A percentile compares a stretch with the other conserved stretches of the same genome.
These are phyloP conservation scores for Neomonachus schauinslandi DNA, from an alignment of 2,113 vertebrate species.

Conservation along the genomic window DNA sequence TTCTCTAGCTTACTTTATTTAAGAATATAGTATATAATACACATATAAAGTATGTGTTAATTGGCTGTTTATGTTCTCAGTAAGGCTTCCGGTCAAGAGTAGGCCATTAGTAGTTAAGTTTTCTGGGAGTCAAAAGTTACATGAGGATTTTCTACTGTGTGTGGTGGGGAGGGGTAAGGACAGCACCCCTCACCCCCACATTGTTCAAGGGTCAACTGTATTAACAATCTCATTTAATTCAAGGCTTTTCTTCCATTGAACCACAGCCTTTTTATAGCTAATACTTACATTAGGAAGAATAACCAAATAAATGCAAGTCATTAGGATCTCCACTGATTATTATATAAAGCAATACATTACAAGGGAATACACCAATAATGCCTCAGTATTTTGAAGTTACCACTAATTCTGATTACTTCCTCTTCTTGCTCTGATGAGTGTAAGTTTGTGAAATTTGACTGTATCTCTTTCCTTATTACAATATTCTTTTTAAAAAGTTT, in stretches of 20 bases:
- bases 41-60: background rate
- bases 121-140: background rate
- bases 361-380: background rate
- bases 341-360: background rate
- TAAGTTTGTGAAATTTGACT: background rate
- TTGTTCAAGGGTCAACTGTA: background rate
- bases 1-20: background rate
- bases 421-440: background rate
- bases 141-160: background rate
- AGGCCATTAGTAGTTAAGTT: background rate
- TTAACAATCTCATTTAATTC: background rate
- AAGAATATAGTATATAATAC: background rate
- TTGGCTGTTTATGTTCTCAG: background rate
- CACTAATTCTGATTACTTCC: background rate
- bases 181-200: background rate
- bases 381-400: background rate
- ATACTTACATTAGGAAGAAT: background rate
- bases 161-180: background rate
- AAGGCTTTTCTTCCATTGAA: constrained; percentile 30
- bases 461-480: background rate
- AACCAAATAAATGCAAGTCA: constrained; percentile 6
- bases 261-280: background rate
- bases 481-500: background rate
- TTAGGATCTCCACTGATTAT: background rate
- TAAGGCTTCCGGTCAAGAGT: background rate